These are phyloP conservation scores for Zapornia atra DNA, from an alignment of 2,113 vertebrate species.

Conservation along the genomic window DNA sequence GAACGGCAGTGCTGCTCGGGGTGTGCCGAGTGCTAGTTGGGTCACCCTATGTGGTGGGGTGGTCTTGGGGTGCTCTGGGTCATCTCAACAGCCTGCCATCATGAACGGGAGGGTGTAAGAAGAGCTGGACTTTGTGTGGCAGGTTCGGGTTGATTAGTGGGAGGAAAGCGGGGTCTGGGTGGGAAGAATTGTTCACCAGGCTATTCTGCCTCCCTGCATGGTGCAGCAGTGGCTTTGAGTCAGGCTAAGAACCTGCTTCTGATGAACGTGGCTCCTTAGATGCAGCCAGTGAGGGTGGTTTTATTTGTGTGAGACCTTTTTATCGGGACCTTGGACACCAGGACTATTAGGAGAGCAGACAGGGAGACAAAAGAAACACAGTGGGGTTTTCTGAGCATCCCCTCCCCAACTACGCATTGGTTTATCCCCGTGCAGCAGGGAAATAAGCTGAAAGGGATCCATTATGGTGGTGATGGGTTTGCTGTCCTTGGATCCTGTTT, in stretches of 20 bases:
- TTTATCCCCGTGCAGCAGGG: accelerated
- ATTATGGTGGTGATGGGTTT: background rate
- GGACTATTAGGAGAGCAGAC: background rate
- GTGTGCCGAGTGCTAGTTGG: background rate
- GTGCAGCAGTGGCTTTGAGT: background rate
- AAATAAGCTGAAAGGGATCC: background rate
- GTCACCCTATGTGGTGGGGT: accelerated
- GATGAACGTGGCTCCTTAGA: accelerated
- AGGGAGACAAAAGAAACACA: background rate
- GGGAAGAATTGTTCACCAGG: background rate
- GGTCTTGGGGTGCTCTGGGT: background rate
- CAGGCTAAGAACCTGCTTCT: background rate
- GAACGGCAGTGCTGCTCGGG: accelerated
- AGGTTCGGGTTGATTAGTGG: background rate
- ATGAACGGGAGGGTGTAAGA: background rate
- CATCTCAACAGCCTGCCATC: background rate
- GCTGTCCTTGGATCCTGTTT: background rate
- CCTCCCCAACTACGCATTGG: accelerated
- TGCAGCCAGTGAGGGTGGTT: background rate
- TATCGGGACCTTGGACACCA: background rate
- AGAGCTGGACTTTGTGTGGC: background rate
- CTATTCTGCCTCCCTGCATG: accelerated
- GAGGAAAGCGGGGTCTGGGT: background rate
- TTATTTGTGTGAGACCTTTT: background rate
- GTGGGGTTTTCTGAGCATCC: background rate